Base-by-base conservation (phyloP, 1,140 invertebrate genomes). In the Sycophaga agraensis region DNA sequence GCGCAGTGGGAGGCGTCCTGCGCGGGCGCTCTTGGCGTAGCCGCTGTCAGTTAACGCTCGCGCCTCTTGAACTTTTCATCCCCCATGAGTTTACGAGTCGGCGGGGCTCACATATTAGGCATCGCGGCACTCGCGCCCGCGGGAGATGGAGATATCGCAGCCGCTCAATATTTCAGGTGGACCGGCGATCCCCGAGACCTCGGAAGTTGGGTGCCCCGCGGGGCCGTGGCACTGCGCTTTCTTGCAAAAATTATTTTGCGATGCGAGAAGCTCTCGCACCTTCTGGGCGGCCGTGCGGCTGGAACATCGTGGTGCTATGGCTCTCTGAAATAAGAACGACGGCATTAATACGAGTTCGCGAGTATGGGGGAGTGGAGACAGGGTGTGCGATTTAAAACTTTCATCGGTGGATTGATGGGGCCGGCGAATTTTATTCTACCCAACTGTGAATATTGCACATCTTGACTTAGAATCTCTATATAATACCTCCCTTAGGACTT, bases 31-130 rank as follows among this genome's bases (percentile, higher is more conserved):
- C 22, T n/a, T 26, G n/a, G 2, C 14, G 16, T n/a, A 19, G 14
- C 14, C 7, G 9, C 12, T 31, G 26, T 35, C 53, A 9, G 28
- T 46, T 35, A 19, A 46, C 40, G 40, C 42, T n/a, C n/a, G 28
- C 17, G 28, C 46, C n/a, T 11, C 35, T 26, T 59, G 28, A 50
- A 49, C 50, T 50, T 59, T 59, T 59, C 57, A 59, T 59, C 17
- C 24, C 14, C 42, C 19, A 24, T 7, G 54, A 57, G 54, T 46
- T 55, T 43, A 55, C 40, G 39, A 43, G 37, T 28, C 53, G 9
- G n/a, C 21, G 16, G 39, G 2, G 34, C 19, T 17, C 53, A 19
- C 40, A 34, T 37, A 55, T 43, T 12, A 40, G 40, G 21, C 43
- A 54, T 54, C n/a, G 16, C 1, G 19, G 26, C n/a, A 16, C n/a